These are phyloP conservation scores for Channa maculata DNA, from an alignment of 2,113 vertebrate species.

Conservation along the genomic window DNA sequence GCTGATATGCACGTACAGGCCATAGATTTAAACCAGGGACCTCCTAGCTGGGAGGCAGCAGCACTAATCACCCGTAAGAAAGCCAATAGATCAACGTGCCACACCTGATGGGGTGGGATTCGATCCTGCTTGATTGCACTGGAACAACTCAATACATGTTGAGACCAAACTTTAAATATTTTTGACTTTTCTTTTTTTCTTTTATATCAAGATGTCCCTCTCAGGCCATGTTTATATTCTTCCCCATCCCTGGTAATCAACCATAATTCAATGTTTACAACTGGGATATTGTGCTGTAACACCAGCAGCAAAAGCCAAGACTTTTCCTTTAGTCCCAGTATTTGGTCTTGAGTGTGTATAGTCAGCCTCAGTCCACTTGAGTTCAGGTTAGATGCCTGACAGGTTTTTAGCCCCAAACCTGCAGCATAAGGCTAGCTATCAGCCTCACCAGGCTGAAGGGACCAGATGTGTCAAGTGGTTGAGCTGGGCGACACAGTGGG, in stretches of 20 bases:
- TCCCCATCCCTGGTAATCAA: not conserved
- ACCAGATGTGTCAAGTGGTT: constrained; percentile 76
- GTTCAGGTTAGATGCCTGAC: constrained; percentile 24
- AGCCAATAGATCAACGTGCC: not conserved
- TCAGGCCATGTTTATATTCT: no score
- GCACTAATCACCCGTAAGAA: no score
- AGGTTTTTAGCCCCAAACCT: constrained; percentile 20
- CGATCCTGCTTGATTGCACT: no score
- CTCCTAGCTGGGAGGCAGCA: no score
- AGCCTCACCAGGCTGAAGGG: constrained; percentile 42
- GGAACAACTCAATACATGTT: no score
- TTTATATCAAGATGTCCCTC: no score
- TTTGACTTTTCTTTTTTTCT: no score
- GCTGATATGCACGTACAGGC: no score
- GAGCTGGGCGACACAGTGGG: constrained; percentile 48
- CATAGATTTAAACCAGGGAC: no score
- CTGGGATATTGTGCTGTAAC: not conserved
- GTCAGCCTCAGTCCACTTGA: constrained; percentile 1
- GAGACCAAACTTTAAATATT: no score
- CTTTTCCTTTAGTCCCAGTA: not conserved
- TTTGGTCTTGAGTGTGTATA: constrained; percentile 21
- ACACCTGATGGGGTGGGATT: not conserved
- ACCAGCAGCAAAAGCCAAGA: no score
- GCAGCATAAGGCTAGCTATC: constrained; percentile 28
- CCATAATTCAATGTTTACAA: constrained; percentile 7